phyloP scores from a whole-genome alignment of 2,888 invertebrate genomes.

The Athalia circularis region DNA sequence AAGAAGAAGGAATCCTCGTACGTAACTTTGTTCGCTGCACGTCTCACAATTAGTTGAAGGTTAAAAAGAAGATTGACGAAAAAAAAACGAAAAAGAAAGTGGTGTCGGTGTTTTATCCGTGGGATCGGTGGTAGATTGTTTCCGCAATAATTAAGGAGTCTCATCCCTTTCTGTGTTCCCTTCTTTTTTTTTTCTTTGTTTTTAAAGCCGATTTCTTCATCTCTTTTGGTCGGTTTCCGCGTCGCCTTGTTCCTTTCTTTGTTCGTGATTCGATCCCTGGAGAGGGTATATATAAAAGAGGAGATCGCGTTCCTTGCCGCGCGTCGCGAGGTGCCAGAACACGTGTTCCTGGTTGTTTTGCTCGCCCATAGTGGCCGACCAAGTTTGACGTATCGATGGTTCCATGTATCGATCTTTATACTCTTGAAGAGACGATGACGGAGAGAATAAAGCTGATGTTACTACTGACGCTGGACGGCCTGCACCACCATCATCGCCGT shows the following conservation, averaged over 20 bases:
- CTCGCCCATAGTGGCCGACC: slow-evolving; percentile 25
- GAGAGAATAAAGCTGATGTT: slow-evolving; percentile 33
- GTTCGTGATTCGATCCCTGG: not conserved
- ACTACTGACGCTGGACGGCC: slow-evolving; percentile 38
- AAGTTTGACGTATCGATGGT: slow-evolving; percentile 46
- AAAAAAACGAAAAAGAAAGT: too few species aligned
- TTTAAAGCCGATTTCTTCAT: not conserved
- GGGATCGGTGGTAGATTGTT: not conserved
- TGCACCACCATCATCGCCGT: not conserved
- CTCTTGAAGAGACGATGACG: slow-evolving; percentile 32
- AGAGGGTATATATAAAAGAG: slow-evolving; percentile 43
- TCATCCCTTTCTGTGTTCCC: not conserved
- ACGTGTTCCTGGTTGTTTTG: slow-evolving; percentile 63
- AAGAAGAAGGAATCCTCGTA: too few species aligned
- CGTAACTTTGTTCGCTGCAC: too few species aligned
- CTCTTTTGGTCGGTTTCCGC: not conserved
- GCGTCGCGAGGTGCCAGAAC: slow-evolving; percentile 62
- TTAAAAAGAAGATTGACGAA: too few species aligned
- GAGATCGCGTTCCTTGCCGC: slow-evolving; percentile 54
- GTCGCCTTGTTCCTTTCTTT: not conserved
- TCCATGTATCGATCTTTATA: slow-evolving; percentile 35
- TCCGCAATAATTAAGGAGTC: not conserved
- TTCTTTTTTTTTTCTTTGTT: not conserved
- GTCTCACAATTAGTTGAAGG: too few species aligned
- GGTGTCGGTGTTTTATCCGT: too few species aligned